A percentile compares a stretch with the other conserved stretches of the same genome.
phyloP scores from a whole-genome alignment of 1,140 invertebrate genomes.

The Leptinotarsa texana region DNA sequence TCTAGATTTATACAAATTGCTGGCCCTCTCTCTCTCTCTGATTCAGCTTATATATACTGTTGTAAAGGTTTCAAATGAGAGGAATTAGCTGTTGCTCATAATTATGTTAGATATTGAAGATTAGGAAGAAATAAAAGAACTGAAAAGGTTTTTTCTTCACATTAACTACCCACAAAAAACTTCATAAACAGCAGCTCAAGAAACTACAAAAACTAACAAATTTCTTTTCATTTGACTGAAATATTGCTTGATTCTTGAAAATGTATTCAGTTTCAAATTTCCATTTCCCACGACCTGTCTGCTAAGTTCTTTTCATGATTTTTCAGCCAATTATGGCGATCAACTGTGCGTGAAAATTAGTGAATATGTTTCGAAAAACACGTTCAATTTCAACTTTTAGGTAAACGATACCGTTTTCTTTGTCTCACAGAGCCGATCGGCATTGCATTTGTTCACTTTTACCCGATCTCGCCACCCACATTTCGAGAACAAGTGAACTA shows the following conservation, averaged over 20 bases:
- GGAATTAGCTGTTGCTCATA: no score
- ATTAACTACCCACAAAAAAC: no score
- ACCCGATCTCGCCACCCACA: conserved; percentile 11
- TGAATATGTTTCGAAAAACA: not conserved
- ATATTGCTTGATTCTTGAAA: not conserved
- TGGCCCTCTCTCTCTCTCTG: no score
- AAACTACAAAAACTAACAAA: no score
- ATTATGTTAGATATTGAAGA: no score
- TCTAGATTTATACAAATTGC: no score
- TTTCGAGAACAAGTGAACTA: conserved; percentile 20
- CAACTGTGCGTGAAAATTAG: not conserved
- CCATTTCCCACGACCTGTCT: not conserved
- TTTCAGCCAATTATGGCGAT: not conserved
- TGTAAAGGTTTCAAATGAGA: no score
- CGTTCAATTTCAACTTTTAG: not conserved
- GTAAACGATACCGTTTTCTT: conserved; percentile 1
- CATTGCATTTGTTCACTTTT: conserved; percentile 7
- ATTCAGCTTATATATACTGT: no score
- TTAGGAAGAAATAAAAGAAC: no score
- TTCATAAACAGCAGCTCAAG: no score
- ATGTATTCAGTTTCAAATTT: not conserved
- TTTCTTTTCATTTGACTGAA: no score
- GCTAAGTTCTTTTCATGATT: not conserved
- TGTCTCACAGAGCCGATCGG: not conserved
- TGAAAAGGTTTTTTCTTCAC: no score